Base-by-base conservation (phyloP, 2,797 vertebrate genomes). In the Amblyopsis hoosieri region DNA sequence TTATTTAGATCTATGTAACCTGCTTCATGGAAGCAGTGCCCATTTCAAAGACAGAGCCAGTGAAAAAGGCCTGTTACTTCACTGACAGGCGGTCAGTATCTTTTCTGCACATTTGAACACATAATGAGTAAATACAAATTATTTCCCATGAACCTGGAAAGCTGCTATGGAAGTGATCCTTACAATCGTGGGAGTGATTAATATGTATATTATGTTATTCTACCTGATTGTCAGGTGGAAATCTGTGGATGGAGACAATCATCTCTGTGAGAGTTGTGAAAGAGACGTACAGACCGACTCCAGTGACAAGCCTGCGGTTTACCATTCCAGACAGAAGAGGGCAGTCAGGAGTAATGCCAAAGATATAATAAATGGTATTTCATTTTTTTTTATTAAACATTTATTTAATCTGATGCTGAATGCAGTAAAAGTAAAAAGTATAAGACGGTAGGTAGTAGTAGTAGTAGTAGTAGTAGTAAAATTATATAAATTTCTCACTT, bases 1-100 rank as follows among this genome's bases (percentile, higher is more conserved):
- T 66, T 53, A 67, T 80, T 45, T 4, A 85, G 83, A 61, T 86
- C 1, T 84, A 64, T 54, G 64, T 82, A 55, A 79, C 57, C 0
- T 81, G 79, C 46, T 8, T 75, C 60, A 69, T 88, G 62, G 69
- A 79, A 51, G 78, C 72, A 29, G 74, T 60, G 33, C 60, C 66
- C 13, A 1, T 56, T 42, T 73, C 62, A 14, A 49, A 62, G 8
- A 50, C 1, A 12, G 10, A 72, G 3, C 57, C n/a, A 0, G 19
- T 54, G 59, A 82, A 68, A 61, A 81, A 56, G 51, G 72, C 68
- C 23, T 82, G 78, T 33, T 81, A 51, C 3, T 75, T 72, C 5
- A 64, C 15, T 1, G 42, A 45, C 2, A 58, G 68, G 23, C 75
- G 74, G 81, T 80, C n/a, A 0, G 55, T 60, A n/a, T 52, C 1